Base-by-base conservation (phyloP, 2,888 invertebrate species). In the Drosophila pseudotakahashii region DNA sequence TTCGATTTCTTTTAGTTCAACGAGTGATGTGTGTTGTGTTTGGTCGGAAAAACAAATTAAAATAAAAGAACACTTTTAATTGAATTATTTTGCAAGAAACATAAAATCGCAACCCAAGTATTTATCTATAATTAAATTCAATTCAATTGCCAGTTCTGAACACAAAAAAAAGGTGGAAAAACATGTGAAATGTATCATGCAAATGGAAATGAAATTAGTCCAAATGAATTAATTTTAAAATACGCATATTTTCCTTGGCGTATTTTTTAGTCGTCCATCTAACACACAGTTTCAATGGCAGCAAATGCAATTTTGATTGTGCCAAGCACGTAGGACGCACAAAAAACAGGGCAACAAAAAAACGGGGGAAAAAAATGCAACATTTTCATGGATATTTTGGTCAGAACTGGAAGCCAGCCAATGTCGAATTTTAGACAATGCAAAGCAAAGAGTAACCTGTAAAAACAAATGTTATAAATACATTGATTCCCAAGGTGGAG, bases 321-420 rank as follows among this genome's bases (percentile, higher is more conserved):
- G 54, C 19, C 37, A 70, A 66, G 41, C 68, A 69, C 63, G 59
- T 59, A 61, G 16, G 30, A 54, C 50, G 9, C 9, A 55, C 26
- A 55, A 52, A 23, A 45, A 54, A 16, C 30, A 37, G 7, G 32
- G n/a, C 6, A 32, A 19, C 19, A 57, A 19, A 58, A 45, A 54
- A 41, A 9, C 7, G 1, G 7, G n/a, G 4, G 16, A 58, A 26
- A n/a, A 32, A 23, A 23, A 9, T 32, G n/a, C 42, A 42, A 61
- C 19, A 34, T 39, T 64, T 59, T 58, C 59, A 53, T 42, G 54
- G 54, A 51, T 70, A 32, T 60, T 69, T 63, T 47, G 47, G 19
- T 55, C 60, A 70, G 34, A 79, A 59, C 74, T 88, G 82, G 82
- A 85, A 71, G 37, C 5, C 50, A 51, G 88, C 82, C 82, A 79